Base-by-base conservation (phyloP, 2,888 invertebrate species). In the Idaea biselata region DNA sequence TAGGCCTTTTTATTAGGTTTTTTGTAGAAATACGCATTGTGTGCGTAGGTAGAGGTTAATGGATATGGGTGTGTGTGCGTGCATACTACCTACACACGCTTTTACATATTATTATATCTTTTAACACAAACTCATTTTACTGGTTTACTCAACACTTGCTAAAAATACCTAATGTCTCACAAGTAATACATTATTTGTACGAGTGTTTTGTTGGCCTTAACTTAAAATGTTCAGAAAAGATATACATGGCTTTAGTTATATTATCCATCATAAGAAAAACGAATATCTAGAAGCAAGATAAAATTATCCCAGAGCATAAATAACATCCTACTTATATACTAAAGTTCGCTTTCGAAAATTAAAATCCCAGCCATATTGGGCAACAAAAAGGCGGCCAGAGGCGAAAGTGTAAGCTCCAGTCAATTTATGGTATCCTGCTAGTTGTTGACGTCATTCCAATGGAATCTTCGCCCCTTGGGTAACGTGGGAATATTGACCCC, bases 361-460 rank as follows among this genome's bases (percentile, higher is more conserved):
- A 5, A 25, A 25, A 3, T 25, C 5, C 5, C 5, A 25, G 5
- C 25, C 25, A 25, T 25, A 25, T 25, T 3, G 25, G 25, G 5
- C 25, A 25, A n/a, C n/a, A 25, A 25, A 25, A 25, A 25, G 25
- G 25, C 25, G 25, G 25, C 25, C 1, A 25, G 25, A 14, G 44
- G 44, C 44, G 44, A 44, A 44, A 44, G 44, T 44, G 44, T 7
- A 65, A 72, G 68, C 83, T 88, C 88, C 78, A 87, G 61, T 54
- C 55, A 60, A 64, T 65, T 76, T 87, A 82, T 93, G 89, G 73
- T 72, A 72, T 84, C 93, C 93, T 93, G 88, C 69, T 93, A 89
- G 83, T 89, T 93, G 90, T 93, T 93, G 93, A 93, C 93, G 93
- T 93, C 93, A 93, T 90, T 88, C 87, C 87, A 89, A 90, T 86